Conservation (phyloP, 1,140 invertebrate species). For the Bombus balteatus region DNA sequence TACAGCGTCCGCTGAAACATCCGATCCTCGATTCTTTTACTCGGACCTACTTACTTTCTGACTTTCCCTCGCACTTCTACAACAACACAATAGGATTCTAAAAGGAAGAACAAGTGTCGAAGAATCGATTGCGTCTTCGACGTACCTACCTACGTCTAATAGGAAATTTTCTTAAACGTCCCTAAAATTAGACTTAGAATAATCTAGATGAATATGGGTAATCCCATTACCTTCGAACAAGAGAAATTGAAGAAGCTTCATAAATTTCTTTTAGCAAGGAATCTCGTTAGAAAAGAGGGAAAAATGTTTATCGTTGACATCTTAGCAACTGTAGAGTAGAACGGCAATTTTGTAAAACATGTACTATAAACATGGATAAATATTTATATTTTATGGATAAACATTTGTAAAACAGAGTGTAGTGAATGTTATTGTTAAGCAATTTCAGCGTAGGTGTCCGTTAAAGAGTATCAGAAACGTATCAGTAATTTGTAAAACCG, state of each 20-base stretch:
- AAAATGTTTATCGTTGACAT: not conserved
- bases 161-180: not conserved
- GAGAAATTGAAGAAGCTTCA: not conserved
- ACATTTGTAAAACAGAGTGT: too few relatives aligned
- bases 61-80: slow-evolving; percentile 55
- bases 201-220: too few relatives aligned
- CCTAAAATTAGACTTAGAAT: too few relatives aligned
- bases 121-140: not conserved
- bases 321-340: not conserved
- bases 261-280: not conserved
- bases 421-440: too few relatives aligned
- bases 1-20: slow-evolving; percentile 16
- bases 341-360: not conserved
- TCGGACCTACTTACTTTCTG: slow-evolving; percentile 14
- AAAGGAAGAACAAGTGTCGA: not conserved
- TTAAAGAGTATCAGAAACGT: not conserved
- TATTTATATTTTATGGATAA: too few relatives aligned
- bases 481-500: not conserved
- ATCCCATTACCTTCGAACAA: not conserved
- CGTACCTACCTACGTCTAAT: not conserved
- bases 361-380: not conserved
- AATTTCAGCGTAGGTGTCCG: not conserved
- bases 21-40: slow-evolving; percentile 36
- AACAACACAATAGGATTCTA: slow-evolving; percentile 65
- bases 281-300: too few relatives aligned